Conservation (phyloP, 2,888 invertebrate genomes). For the Aspidiotus destructor region DNA sequence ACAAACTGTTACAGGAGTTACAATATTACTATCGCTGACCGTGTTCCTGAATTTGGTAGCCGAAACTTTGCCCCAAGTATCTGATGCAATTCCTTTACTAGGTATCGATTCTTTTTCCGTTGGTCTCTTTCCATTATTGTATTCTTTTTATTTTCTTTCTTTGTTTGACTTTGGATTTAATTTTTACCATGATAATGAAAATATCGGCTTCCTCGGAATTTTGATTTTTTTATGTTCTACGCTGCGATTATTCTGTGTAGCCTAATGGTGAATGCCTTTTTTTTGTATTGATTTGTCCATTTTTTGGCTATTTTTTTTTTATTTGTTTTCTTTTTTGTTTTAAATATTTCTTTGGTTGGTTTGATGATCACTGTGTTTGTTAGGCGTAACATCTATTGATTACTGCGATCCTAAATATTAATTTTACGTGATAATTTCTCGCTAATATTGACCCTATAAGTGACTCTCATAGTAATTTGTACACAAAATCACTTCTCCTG, state of each 20-base stretch:
- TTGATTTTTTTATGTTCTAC: neutral
- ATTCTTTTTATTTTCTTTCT: conserved; percentile 36
- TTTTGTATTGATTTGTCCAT: neutral
- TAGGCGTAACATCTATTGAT: no score
- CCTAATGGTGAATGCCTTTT: neutral
- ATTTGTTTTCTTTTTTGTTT: no score
- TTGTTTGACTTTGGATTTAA: conserved; percentile 27
- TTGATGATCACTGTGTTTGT: no score
- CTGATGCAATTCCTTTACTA: conserved; percentile 55
- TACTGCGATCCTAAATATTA: no score
- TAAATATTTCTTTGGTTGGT: no score
- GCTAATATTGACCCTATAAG: no score
- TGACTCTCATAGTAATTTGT: no score
- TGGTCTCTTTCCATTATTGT: conserved; percentile 35
- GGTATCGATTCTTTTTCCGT: conserved; percentile 42
- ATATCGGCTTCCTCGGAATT: neutral
- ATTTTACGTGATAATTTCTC: no score
- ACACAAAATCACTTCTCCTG: no score
- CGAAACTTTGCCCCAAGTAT: conserved; percentile 79
- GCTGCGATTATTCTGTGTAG: neutral
- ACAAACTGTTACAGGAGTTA: conserved; percentile 66
- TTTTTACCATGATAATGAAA: neutral
- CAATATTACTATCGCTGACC: conserved; percentile 92
- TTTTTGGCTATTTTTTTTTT: neutral
- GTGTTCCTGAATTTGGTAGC: conserved; percentile 96